A percentile compares a stretch with the other conserved stretches of the same genome.
These are phyloP conservation scores for Caenorhabditis sp. DNA, from an alignment of 2,888 invertebrate species.

Conservation along the genomic window DNA sequence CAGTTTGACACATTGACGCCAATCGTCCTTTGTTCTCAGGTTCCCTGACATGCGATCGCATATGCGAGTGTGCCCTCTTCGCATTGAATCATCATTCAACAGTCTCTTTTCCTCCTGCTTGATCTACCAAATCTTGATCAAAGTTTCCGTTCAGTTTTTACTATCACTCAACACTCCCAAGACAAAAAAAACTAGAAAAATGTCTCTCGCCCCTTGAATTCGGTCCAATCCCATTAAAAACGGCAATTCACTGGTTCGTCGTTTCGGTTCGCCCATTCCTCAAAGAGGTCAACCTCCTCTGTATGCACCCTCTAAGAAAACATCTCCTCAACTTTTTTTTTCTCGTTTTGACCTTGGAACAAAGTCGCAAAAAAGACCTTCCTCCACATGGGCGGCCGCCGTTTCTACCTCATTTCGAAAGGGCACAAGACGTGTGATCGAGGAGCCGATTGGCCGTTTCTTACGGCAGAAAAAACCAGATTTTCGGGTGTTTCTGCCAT, in stretches of 20 bases:
- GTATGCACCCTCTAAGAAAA: constrained; percentile 25
- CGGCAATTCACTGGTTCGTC: not conserved
- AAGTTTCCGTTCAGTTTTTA: not conserved
- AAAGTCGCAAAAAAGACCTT: constrained; percentile 42
- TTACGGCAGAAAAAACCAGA: constrained; percentile 36
- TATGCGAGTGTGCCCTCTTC: not conserved
- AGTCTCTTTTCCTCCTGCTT: not conserved
- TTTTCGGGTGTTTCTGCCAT: constrained; percentile 3
- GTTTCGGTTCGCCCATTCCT: not conserved
- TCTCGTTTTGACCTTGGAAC: constrained; percentile 41
- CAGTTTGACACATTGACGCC: not conserved
- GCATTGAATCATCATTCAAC: not conserved
- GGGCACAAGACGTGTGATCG: constrained; percentile 29
- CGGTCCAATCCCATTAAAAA: constrained; percentile 1
- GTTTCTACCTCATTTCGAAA: constrained; percentile 55
- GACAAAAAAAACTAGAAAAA: too few relatives aligned
- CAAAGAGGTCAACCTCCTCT: constrained; percentile 18
- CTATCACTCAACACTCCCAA: too few relatives aligned
- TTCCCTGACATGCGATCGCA: not conserved
- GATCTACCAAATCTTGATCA: too few relatives aligned
- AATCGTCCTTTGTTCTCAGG: not conserved
- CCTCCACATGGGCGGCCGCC: not conserved
- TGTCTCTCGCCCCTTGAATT: too few relatives aligned
- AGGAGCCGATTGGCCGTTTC: constrained; percentile 18
- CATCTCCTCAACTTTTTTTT: constrained; percentile 48